phyloP scores from a whole-genome alignment of 2,797 vertebrate genomes.

The Momotus momota region DNA sequence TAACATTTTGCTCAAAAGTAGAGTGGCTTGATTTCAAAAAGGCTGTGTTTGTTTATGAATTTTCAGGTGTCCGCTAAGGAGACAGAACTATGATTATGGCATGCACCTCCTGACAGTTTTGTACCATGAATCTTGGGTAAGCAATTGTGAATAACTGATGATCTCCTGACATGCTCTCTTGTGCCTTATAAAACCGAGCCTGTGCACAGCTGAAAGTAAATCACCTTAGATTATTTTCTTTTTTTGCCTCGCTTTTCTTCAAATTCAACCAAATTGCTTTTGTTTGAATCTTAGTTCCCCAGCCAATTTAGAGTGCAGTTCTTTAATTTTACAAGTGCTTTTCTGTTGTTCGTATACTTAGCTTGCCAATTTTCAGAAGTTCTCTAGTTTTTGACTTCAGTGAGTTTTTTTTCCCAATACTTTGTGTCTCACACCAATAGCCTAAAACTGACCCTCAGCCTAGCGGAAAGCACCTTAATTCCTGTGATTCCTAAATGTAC shows the following conservation, averaged over 20 bases:
- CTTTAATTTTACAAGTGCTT: background rate
- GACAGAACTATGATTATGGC: conserved; percentile 92
- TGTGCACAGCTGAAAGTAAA: background rate
- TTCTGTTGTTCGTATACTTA: background rate
- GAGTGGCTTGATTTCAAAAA: background rate
- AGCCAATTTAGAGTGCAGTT: background rate
- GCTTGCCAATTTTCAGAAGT: background rate
- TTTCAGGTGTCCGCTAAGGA: conserved; percentile 90
- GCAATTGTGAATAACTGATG: background rate
- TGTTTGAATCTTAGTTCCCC: background rate
- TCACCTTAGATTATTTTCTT: background rate
- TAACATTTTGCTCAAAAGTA: background rate
- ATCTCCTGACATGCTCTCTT: background rate
- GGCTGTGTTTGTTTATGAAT: background rate
- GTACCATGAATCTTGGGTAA: conserved; percentile 98
- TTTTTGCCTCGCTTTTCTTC: background rate
- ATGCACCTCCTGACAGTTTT: conserved; percentile 94
- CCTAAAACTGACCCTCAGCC: background rate
- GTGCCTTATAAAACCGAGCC: background rate
- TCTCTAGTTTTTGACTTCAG: background rate
- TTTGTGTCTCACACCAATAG: background rate
- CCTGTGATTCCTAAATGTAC: background rate
- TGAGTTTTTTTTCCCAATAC: background rate
- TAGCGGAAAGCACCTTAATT: background rate
- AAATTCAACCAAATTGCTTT: background rate